Conservation (phyloP, 2,797 vertebrate species). For the Cyprinodon diabolis region DNA sequence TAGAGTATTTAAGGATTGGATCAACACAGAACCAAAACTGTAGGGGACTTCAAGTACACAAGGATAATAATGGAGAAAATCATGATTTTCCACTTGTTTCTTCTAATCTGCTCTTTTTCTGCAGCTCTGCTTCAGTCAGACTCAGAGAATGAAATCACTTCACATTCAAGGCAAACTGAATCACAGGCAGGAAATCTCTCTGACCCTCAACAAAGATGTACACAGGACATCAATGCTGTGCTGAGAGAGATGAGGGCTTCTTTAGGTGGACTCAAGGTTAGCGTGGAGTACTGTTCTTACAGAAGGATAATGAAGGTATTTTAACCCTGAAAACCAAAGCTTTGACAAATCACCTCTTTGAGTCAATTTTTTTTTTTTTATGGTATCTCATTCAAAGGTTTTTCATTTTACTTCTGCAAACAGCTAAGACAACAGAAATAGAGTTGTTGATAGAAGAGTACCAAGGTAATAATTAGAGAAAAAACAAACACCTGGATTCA, state of each 20-base stretch:
- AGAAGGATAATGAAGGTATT: constrained; percentile 34
- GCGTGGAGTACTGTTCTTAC: constrained; percentile 37
- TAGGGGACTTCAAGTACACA: background rate
- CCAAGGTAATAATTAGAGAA: constrained; percentile 2
- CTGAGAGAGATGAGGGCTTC: background rate
- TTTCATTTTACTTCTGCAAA: constrained; percentile 19
- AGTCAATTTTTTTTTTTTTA: background rate
- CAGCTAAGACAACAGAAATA: constrained; percentile 30
- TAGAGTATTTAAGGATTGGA: constrained; percentile 17
- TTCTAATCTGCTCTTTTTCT: constrained; percentile 33
- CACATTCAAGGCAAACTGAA: background rate
- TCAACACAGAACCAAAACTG: background rate
- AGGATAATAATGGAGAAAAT: constrained; percentile 9
- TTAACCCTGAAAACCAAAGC: too few species aligned
- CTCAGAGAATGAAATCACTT: constrained; percentile 23
- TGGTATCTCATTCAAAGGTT: background rate
- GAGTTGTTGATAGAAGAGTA: constrained; percentile 27
- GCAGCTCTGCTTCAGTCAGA: constrained; percentile 3
- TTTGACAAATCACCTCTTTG: background rate
- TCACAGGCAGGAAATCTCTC: fast-evolving
- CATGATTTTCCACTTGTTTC: constrained; percentile 20
- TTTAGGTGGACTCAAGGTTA: constrained; percentile 36
- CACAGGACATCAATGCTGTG: too few species aligned
- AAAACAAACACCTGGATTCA: background rate
- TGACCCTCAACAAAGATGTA: background rate